Conservation (phyloP, 2,797 vertebrate genomes). For the Sebastes minor region DNA sequence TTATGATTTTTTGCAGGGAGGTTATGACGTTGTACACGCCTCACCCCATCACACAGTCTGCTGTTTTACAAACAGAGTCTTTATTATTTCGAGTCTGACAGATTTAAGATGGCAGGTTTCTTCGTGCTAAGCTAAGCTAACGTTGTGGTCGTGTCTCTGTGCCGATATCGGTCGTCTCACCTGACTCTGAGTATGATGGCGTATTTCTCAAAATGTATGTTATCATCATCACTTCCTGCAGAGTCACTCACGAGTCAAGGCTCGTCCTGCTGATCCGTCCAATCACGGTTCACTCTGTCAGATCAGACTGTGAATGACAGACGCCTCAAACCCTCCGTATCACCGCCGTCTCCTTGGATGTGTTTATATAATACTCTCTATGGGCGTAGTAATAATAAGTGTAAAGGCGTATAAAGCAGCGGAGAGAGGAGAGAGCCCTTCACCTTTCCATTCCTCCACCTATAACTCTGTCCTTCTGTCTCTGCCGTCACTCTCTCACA, state of each 20-base stretch:
- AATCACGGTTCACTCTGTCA: neutral
- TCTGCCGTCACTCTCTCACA: neutral
- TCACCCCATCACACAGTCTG: too few species aligned
- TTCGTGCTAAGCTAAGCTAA: neutral
- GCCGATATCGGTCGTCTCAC: neutral
- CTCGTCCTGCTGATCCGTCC: constrained; percentile 23
- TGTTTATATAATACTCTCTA: constrained; percentile 23
- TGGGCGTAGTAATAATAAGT: constrained; percentile 4
- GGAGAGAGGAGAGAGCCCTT: constrained; percentile 5
- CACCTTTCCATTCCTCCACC: neutral
- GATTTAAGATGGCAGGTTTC: neutral
- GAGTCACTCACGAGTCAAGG: constrained; percentile 32
- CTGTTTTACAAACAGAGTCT: too few species aligned
- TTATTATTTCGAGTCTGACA: too few species aligned
- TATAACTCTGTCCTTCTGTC: neutral
- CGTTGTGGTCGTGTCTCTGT: neutral
- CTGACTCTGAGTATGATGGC: neutral
- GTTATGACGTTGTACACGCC: too few species aligned
- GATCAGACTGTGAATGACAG: constrained; percentile 23
- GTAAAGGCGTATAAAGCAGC: constrained; percentile 10
- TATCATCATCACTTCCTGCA: neutral
- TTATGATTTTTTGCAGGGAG: too few species aligned
- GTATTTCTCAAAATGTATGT: neutral
- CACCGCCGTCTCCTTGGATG: constrained; percentile 32
- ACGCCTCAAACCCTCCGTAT: constrained; percentile 16